These are phyloP conservation scores for Thinocorus orbignyianus DNA, from an alignment of 2,113 vertebrate genomes.

Conservation along the genomic window DNA sequence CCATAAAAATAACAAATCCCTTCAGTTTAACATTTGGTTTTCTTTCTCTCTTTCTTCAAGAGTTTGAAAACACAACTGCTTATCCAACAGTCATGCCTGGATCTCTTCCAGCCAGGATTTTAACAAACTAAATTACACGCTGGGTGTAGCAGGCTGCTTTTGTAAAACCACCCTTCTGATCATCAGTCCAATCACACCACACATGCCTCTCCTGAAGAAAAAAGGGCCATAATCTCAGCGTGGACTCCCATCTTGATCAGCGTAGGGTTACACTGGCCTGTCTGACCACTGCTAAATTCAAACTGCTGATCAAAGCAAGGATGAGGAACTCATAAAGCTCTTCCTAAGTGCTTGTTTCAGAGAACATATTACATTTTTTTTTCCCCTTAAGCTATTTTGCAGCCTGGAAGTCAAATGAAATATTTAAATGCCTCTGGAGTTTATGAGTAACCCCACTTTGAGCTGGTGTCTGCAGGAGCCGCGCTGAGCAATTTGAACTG, in stretches of 20 bases:
- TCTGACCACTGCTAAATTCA: neutral
- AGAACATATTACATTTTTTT: neutral
- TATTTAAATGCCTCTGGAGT: neutral
- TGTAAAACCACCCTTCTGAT: neutral
- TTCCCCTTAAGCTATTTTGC: neutral
- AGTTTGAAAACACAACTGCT: neutral
- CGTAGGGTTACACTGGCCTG: neutral
- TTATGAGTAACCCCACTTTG: neutral
- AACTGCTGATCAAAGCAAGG: neutral
- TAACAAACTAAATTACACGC: neutral
- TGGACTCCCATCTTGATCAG: neutral
- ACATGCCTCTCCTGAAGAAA: neutral
- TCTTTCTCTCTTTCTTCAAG: neutral
- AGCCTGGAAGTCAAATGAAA: constrained; percentile 10
- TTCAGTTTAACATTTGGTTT: neutral
- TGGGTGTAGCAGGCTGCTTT: neutral
- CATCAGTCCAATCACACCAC: neutral
- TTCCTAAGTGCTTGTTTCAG: neutral
- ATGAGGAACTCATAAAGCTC: neutral
- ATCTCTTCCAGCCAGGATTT: neutral
- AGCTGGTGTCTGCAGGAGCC: neutral
- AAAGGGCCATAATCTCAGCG: neutral
- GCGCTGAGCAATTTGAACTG: neutral
- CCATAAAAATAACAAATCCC: neutral
- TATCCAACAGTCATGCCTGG: neutral